Percentiles rank a stretch among this genome's conserved stretches.
These are phyloP conservation scores for Tenualosa ilisha DNA, from an alignment of 2,797 vertebrate genomes.

Conservation along the genomic window DNA sequence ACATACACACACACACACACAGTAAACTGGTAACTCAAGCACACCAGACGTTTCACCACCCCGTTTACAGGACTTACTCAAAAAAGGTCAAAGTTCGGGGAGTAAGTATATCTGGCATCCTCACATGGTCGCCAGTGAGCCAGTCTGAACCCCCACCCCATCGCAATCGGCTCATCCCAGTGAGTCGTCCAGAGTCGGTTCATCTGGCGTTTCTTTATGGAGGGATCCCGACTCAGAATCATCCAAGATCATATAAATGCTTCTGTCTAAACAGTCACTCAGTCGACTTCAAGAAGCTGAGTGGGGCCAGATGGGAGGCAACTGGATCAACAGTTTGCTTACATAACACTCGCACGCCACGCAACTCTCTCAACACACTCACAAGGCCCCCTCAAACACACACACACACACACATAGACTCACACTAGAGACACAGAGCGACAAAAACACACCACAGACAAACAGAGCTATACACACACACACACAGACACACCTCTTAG, in stretches of 20 bases:
- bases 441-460: not conserved
- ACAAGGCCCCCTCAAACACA: not conserved
- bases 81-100: not conserved
- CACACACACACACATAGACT: not conserved
- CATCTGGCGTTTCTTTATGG: not conserved
- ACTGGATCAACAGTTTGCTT: conserved; percentile 12
- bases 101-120: not conserved
- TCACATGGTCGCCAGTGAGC: not conserved
- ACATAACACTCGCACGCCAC: not conserved
- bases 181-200: not conserved
- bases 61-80: not conserved
- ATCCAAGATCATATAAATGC: not conserved
- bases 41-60: not conserved
- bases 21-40: not conserved
- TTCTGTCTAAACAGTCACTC: not conserved
- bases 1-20: too few relatives aligned
- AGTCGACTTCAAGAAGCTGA: not conserved
- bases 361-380: not conserved
- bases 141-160: not conserved
- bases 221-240: not conserved
- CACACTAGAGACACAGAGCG: not conserved
- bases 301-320: conserved; percentile 1
- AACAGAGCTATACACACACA: not conserved
- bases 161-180: not conserved
- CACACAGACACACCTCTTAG: not conserved